phyloP scores from a whole-genome alignment of 2,113 vertebrate species.

The Gymnorhina tibicen region DNA sequence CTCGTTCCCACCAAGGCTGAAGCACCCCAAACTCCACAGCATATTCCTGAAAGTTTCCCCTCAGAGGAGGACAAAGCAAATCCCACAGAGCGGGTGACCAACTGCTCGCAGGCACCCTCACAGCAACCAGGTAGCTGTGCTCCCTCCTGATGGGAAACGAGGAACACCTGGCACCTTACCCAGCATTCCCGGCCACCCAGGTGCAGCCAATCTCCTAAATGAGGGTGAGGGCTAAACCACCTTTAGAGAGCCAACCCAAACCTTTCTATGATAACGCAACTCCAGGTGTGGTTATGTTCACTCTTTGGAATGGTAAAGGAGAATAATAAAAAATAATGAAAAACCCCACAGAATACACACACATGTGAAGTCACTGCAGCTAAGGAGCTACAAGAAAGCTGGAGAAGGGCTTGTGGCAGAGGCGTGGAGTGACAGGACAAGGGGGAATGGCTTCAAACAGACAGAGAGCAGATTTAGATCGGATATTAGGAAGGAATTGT shows the following conservation, averaged over 20 bases:
- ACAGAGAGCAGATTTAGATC: neutral
- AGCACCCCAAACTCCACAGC: neutral
- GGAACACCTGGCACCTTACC: neutral
- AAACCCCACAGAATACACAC: neutral
- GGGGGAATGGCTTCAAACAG: neutral
- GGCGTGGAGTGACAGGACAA: neutral
- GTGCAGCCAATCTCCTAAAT: neutral
- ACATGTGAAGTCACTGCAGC: neutral
- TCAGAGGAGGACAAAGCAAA: neutral
- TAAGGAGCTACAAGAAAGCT: neutral
- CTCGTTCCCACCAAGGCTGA: accelerated
- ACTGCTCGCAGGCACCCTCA: accelerated
- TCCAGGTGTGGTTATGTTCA: too few species aligned
- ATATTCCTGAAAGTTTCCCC: neutral
- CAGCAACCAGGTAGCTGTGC: accelerated
- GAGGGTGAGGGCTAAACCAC: too few species aligned
- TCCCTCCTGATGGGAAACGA: neutral
- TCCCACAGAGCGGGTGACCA: accelerated
- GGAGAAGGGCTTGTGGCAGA: neutral
- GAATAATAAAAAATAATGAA: neutral
- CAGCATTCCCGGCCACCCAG: accelerated
- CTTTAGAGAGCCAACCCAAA: too few species aligned
- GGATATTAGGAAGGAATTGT: neutral
- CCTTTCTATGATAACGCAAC: neutral
- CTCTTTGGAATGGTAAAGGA: neutral